Evolutionary conservation across 2,113 vertebrate genomes (phyloP), one percentile per base, ranked within the genome.

Genomic region (Crotalus helleri): DNA sequence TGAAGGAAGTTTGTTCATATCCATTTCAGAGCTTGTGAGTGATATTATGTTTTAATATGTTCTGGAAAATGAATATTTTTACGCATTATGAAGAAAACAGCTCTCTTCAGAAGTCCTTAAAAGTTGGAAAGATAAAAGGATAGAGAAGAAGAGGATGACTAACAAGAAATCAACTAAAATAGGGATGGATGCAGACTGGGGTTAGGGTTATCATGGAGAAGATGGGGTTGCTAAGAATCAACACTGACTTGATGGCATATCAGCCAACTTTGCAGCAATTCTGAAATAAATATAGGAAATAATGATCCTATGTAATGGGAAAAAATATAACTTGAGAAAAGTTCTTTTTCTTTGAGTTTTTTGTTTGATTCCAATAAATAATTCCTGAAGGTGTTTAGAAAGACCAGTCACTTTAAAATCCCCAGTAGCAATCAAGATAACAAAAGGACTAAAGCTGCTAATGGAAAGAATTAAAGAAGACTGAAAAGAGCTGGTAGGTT

Each of bases 381-480:
- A 61, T 90, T 64, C 57, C n/a, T 90, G 57, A 87, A 86, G 57
- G n/a, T 54, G 46, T 90, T 93, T 87, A 49, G 88, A 93, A 49
- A 86, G n/a, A 53, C 46, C n/a, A 3, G 21, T 86, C 87, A 57
- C 51, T 57, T 88, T 57, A 85, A 46, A 92, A 92, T 19, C 53
- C 26, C 8, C 91, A 55, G 33, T 57, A 74, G 61, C 87, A 64
- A 46, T 74, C 26, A 44, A 89, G 74, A 69, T 44, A 90, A 93
- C 92, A 64, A 61, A 93, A 61, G 21, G 46, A 44, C 55, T 93
- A 53, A 93, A 53, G 49, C 21, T 87, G 46, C 49, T 90, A 93
- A 93, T 90, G 89, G 81, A 93, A 87, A 93, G 81, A 46, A 90
- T 93, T 87, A 87, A 90, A 90, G 29, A 88, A 89, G 24, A 53